Base-by-base conservation (phyloP, 2,888 invertebrate genomes). In the Priocnemis perturbator region DNA sequence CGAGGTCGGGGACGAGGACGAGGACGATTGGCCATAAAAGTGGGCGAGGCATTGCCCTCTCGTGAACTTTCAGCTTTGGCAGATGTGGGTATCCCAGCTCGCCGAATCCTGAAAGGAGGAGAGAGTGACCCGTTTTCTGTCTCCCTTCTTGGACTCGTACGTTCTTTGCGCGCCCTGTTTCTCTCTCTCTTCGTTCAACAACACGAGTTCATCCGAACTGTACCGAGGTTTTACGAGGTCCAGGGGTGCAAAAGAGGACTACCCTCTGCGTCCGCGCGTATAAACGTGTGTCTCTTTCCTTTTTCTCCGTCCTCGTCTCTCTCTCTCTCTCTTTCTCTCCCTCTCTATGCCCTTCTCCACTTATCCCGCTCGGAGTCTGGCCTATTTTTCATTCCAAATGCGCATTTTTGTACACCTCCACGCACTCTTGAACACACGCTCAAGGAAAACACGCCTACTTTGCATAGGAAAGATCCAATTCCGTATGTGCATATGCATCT, bases 11-110 rank as follows among this genome's bases (percentile, higher is more conserved):
- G 15, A 45, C 44, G 63, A 48, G 26, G 30, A 59, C 53, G 67
- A 63, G 53, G 53, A 63, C 63, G 57, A 55, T 65, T 58, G 59
- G 69, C 73, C 73, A 74, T 82, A 83, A 86, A 86, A 87, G 82
- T 86, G 85, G 86, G 83, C 82, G 86, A 86, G 85, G 85, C 84
- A 81, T 83, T 85, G 85, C 82, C 85, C 85, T 85, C 82, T 72
- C 78, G 74, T 84, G 85, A 86, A 86, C 85, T 86, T 85, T 83
- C 71, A 81, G 85, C 84, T 86, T 84, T 82, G 81, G 83, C 83
- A 83, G 81, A 85, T 85, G 84, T 81, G 81, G 77, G 71, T 79
- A 77, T 83, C 81, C 83, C 78, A 76, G 81, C 76, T 69, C 76
- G 74, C 79, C 81, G 83, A 83, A 85, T 85, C 81, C 85, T 78